phyloP scores from a whole-genome alignment of 1,140 invertebrate genomes.

The Holcopasites calliopsidis region DNA sequence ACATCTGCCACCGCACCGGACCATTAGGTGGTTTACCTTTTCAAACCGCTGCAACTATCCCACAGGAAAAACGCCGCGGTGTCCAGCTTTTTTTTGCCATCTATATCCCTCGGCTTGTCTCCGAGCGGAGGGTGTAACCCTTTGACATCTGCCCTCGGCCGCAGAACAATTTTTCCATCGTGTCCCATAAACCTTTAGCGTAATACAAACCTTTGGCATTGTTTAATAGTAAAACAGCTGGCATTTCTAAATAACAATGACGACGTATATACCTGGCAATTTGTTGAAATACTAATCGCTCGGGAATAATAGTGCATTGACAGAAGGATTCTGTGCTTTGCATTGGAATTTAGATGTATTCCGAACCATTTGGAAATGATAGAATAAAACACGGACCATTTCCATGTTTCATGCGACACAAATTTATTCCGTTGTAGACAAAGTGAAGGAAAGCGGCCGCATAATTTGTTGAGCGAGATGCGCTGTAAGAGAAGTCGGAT shows the following conservation, averaged over 20 bases:
- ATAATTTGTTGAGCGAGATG: constrained; percentile 41
- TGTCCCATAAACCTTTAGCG: too few relatives aligned
- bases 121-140: not conserved
- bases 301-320: too few relatives aligned
- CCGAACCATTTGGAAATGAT: constrained; percentile 1
- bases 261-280: too few relatives aligned
- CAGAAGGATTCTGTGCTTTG: too few relatives aligned
- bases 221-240: too few relatives aligned
- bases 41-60: constrained; percentile 50
- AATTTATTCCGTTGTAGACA: constrained; percentile 26
- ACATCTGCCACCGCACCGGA: constrained; percentile 67
- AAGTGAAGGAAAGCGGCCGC: constrained; percentile 4
- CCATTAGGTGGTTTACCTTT: constrained; percentile 55
- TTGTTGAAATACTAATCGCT: too few relatives aligned
- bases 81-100: not conserved
- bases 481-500: not conserved
- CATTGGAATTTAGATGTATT: not conserved
- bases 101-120: not conserved
- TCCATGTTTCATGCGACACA: constrained; percentile 18
- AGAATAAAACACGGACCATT: constrained; percentile 1
- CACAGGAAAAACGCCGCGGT: constrained; percentile 12
- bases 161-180: too few relatives aligned
- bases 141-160: too few relatives aligned
- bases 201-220: too few relatives aligned
- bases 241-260: too few relatives aligned